Base-by-base conservation (phyloP, 2,888 invertebrate genomes). In the Oscheius sp. region DNA sequence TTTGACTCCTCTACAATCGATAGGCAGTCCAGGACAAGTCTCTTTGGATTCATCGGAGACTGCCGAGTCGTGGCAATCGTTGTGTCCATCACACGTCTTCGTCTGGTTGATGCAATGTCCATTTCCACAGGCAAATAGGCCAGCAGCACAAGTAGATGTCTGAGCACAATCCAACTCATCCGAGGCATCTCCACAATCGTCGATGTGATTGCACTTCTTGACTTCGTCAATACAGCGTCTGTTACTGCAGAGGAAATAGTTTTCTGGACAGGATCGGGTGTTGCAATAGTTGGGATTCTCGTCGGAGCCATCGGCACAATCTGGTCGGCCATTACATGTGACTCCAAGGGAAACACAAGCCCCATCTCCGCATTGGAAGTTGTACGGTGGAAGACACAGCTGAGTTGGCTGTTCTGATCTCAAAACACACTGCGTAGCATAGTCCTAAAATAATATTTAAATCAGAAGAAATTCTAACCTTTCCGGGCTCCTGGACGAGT, bases 121-220 rank as follows among this genome's bases (percentile, higher is more conserved):
- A 87, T 96, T 96, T 33, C 91, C 91, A 86, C 98, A 98, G 0
- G 96, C 96, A 84, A 96, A 96, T 87, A 95, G 94, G 1, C 93
- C 94, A n/a, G 91, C 90, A 0, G 93, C 93, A 87, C 96, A 96
- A 0, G 74, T 57, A 12, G 76, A 79, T 0, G 76, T 71, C 0
- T 74, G 57, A n/a, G 80, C 70, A 86, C 95, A 95, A 0, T 92
- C 90, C 0, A 95, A 93, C 85, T 97, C 97, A 84, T 97, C 97
- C 8, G 93, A 93, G n/a, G 94, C 95, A 86, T 96, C 96, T 0
- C 94, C 94, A 86, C 97, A 97, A 87, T 97, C 96, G 85, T 95
- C 94, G 87, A 96, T 95, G 86, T 94, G 93, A 73, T 88, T 87
- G 77, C 88, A 88, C 69, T 67, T 66, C 53, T 76, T 73, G 0